Conservation (phyloP, 53 echinoderm and acorn worm genomes). For the Antedon mediterranea region DNA sequence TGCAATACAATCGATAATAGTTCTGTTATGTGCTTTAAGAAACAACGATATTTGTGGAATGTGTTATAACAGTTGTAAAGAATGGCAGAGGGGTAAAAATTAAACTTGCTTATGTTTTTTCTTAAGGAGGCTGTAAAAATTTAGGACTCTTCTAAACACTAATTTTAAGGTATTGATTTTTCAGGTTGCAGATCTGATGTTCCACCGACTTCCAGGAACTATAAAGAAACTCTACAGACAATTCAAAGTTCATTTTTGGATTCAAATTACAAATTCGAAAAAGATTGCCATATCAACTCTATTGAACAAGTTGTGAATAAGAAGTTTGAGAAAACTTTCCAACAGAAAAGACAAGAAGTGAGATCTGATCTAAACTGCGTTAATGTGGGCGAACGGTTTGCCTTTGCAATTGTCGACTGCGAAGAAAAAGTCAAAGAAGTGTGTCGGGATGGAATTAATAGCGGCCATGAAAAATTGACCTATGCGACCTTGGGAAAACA, state of each 20-base stretch:
- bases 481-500: slow-evolving; percentile 19
- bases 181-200: not conserved
- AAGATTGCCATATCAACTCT: not conserved
- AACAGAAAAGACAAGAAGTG: not conserved
- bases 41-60: no score
- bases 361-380: no score
- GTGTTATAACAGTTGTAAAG: no score
- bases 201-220: not conserved
- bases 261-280: not conserved
- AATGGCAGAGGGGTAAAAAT: no score
- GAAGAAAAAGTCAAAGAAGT: slow-evolving; percentile 1
- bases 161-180: no score
- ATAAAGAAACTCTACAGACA: not conserved
- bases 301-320: not conserved
- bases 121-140: no score
- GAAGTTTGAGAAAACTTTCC: not conserved
- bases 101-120: no score
- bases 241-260: not conserved
- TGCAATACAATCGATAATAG: no score
- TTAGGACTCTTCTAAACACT: no score
- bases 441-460: slow-evolving; percentile 17
- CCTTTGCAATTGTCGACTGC: slow-evolving; percentile 14
- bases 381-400: slow-evolving; percentile 1
- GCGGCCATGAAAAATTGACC: slow-evolving; percentile 8
- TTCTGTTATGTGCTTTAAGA: no score